phyloP scores from a whole-genome alignment of 1,140 invertebrate species.

The Sitophilus oryzae region DNA sequence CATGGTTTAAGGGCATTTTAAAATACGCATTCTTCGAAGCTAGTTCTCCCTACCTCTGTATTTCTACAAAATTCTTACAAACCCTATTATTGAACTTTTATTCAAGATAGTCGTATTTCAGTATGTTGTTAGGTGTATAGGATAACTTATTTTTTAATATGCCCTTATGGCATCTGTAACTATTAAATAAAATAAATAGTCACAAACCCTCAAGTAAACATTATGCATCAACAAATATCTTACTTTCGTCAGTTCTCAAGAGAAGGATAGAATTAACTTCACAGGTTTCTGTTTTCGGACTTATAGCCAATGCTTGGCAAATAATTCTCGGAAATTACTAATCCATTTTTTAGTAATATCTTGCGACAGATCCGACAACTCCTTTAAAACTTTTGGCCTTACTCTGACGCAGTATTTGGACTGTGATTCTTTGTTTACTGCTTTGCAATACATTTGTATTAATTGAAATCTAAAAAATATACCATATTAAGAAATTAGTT shows the following conservation, averaged over 20 bases:
- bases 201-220: background rate
- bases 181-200: background rate
- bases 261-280: conserved; percentile 36
- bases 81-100: too few relatives aligned
- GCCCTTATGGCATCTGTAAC: background rate
- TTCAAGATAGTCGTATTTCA: too few relatives aligned
- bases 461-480: conserved; percentile 31
- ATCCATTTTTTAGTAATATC: background rate
- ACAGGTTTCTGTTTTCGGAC: conserved; percentile 15
- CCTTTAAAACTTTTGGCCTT: conserved; percentile 27
- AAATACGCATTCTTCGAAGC: too few relatives aligned
- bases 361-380: conserved; percentile 16
- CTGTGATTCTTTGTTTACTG: conserved; percentile 35
- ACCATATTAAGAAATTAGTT: too few relatives aligned
- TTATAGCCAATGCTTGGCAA: conserved; percentile 24
- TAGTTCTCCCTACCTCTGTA: too few relatives aligned
- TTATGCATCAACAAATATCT: conserved; percentile 7
- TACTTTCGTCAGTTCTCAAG: conserved; percentile 32
- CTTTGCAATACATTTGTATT: conserved; percentile 33
- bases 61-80: too few relatives aligned
- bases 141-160: too few relatives aligned
- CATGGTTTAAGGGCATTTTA: too few relatives aligned
- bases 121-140: too few relatives aligned
- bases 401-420: conserved; percentile 27
- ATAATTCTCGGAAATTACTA: background rate